phyloP scores from a whole-genome alignment of 2,113 vertebrate genomes.

The Calonectris borealis region DNA sequence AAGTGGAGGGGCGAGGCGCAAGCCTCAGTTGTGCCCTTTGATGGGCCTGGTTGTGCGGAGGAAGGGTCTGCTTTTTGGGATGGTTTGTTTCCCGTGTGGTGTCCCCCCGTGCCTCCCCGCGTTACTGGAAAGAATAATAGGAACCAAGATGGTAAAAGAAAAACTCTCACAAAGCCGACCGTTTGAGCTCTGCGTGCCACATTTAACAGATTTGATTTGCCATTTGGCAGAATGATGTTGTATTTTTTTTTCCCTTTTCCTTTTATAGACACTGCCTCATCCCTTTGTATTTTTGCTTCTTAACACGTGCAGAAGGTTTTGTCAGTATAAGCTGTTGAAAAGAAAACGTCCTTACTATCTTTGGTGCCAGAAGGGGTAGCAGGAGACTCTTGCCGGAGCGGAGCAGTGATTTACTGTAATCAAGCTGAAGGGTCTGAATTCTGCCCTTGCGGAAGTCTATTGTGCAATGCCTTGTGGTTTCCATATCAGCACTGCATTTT shows the following conservation, averaged over 20 bases:
- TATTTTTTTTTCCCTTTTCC: background rate
- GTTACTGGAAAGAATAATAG: background rate
- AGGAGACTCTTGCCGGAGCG: background rate
- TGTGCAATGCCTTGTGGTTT: background rate
- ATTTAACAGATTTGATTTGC: background rate
- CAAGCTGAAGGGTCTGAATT: background rate
- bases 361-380: background rate
- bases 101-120: accelerated
- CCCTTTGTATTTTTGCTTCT: background rate
- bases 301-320: background rate
- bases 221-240: background rate
- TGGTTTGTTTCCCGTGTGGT: background rate
- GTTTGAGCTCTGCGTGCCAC: accelerated
- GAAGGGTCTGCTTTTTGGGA: no score
- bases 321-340: background rate
- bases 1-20: background rate
- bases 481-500: background rate
- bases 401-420: background rate
- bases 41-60: background rate
- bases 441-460: accelerated
- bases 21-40: background rate
- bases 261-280: background rate
- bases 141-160: background rate
- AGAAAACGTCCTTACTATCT: background rate
- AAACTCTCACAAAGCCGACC: background rate